These are phyloP conservation scores for Orcinus orca DNA, from an alignment of 2,113 vertebrate genomes.

Conservation along the genomic window DNA sequence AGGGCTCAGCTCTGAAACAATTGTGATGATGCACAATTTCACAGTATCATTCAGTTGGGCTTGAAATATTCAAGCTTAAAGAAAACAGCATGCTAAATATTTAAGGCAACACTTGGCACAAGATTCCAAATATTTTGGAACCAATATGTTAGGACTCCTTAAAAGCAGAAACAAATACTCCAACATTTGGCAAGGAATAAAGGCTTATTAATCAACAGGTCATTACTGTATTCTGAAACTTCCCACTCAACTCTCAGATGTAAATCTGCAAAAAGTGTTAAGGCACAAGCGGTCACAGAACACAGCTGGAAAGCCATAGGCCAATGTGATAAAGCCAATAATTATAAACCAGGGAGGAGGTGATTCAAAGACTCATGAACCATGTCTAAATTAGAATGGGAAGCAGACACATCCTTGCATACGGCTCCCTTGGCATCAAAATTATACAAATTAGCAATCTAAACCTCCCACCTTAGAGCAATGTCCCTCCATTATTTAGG, in stretches of 20 bases:
- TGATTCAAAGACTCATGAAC: neutral
- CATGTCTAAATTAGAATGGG: neutral
- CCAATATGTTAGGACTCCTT: constrained; percentile 69
- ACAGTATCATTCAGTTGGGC: constrained; percentile 28
- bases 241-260: neutral
- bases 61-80: constrained; percentile 57
- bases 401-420: neutral
- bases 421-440: neutral
- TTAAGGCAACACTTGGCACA: constrained; percentile 74
- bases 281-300: neutral
- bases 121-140: constrained; percentile 68
- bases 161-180: constrained; percentile 67
- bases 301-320: neutral
- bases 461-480: neutral
- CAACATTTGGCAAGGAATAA: constrained; percentile 70
- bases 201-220: constrained; percentile 56
- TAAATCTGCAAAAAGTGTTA: neutral
- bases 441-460: neutral
- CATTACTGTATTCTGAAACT: constrained; percentile 24
- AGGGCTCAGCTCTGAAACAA: constrained; percentile 56
- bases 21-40: constrained; percentile 35
- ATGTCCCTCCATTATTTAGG: neutral
- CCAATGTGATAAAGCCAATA: neutral
- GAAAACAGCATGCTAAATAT: constrained; percentile 61
- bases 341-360: neutral